Conservation (phyloP, 2,797 vertebrate genomes). For the Cirrhinus mrigala region DNA sequence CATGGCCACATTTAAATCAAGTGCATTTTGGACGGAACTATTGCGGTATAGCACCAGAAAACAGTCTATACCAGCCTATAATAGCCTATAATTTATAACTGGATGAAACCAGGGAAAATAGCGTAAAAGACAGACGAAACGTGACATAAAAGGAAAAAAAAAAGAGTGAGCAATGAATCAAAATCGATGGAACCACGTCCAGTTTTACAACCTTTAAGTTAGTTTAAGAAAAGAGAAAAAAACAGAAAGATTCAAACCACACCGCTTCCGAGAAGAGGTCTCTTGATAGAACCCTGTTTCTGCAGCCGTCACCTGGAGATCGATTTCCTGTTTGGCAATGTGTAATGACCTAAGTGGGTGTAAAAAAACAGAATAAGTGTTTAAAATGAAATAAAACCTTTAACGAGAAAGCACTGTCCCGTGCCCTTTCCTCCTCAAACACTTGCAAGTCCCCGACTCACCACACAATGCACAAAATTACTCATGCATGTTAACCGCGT, state of each 20-base stretch:
- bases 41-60: slow-evolving; percentile 9
- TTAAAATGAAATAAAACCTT: slow-evolving; percentile 24
- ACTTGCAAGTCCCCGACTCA: slow-evolving; percentile 33
- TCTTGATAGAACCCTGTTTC: slow-evolving; percentile 8
- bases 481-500: slow-evolving; percentile 39
- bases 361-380: slow-evolving; percentile 24
- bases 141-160: not conserved
- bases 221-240: slow-evolving; percentile 5
- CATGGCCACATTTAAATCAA: not conserved
- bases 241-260: slow-evolving; percentile 31
- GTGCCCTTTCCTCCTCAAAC: slow-evolving; percentile 43
- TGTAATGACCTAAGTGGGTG: slow-evolving; percentile 24
- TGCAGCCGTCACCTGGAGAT: slow-evolving; percentile 19
- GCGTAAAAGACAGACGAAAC: slow-evolving; percentile 1
- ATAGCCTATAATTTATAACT: not conserved
- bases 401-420: slow-evolving; percentile 22
- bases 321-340: slow-evolving; percentile 16
- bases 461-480: slow-evolving; percentile 48
- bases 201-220: slow-evolving; percentile 2
- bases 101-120: not conserved
- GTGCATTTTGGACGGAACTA: slow-evolving; percentile 4
- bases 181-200: slow-evolving; percentile 9
- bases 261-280: slow-evolving; percentile 3
- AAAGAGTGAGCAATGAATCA: not conserved
- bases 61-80: not conserved